Base-by-base conservation (phyloP, 64 coral and sea anemone genomes). In the Stichodactyla helianthus region DNA sequence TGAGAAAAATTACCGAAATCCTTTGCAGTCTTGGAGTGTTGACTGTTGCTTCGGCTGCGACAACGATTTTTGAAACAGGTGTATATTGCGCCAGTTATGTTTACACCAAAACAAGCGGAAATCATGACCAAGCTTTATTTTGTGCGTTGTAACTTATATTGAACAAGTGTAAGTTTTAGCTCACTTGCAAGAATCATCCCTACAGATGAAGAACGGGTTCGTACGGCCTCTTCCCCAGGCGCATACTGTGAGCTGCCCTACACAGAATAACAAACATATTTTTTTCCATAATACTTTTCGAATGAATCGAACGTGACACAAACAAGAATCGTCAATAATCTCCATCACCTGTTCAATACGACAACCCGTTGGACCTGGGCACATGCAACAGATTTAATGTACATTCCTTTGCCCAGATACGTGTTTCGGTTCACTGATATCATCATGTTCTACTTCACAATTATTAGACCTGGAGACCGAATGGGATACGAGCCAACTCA, bases 341-440 rank as follows among this genome's bases (percentile, higher is more conserved):
- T 79, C 27, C 5, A 50, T 28, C 26, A 79, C 77, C 26, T 50
- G 77, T 25, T 10, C 7, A 50, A 25, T 79, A 79, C 26, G 50
- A 52, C 77, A 31, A 79, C 77, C 77, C 13, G 77, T 25, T 50
- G 14, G 77, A 79, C 14, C 62, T 65, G 19, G 62, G 62, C 62
- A 65, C 62, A 22, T 5, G 19, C 62, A 7, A 22, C 10, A 44
- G 35, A 44, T 44, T 44, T 44, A 44, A 44, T 64, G 13, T 1
- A 64, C 27, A 79, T 79, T 79, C 28, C 77, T 25, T 79, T 79
- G 77, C 77, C 35, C 31, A 52, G 77, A 50, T n/a, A 79, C 77
- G 77, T 14, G 77, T 79, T 25, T 79, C 77, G 77, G 20, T 79
- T 79, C 11, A 19, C 50, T 52, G 77, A n/a, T 51, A 79, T 12